Evolutionary conservation across 2,113 vertebrate species (phyloP).

Genomic region (Tricholaema leucomelas): DNA sequence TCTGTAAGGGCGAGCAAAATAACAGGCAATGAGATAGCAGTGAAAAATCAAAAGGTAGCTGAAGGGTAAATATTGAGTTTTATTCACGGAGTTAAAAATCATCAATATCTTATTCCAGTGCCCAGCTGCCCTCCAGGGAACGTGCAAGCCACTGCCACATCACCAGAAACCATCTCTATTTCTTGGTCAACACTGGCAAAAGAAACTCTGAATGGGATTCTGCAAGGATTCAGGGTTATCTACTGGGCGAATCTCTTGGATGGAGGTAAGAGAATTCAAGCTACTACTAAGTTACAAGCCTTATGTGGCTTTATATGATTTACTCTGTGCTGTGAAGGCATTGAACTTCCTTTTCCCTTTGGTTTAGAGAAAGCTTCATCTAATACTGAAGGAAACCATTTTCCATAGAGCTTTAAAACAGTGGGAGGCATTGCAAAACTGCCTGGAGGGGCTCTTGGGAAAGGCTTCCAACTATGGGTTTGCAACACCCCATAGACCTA

Average conservation of each 20-base stretch:
- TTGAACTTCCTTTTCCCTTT: not conserved
- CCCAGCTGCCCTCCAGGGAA: constrained; percentile 95
- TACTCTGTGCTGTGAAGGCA: not conserved
- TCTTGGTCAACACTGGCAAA: constrained; percentile 93
- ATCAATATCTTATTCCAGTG: constrained; percentile 76
- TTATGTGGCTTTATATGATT: accelerated
- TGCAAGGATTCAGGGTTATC: constrained; percentile 96
- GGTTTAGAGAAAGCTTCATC: not conserved
- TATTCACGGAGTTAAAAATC: not conserved
- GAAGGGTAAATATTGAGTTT: not conserved
- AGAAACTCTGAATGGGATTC: constrained; percentile 94
- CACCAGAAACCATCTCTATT: constrained; percentile 94
- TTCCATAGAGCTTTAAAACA: not conserved
- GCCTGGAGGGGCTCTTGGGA: not conserved
- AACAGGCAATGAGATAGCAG: not conserved
- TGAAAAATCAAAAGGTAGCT: not conserved
- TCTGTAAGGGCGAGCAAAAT: not conserved
- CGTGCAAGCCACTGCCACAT: constrained; percentile 92
- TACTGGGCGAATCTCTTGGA: constrained; percentile 98
- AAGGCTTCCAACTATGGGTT: accelerated
- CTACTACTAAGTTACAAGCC: not conserved
- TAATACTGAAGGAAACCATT: not conserved
- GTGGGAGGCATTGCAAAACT: not conserved
- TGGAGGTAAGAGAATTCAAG: constrained; percentile 81
- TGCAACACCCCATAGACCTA: not conserved